phyloP scores from a whole-genome alignment of 2,888 invertebrate species.

The Nudaria mundana region DNA sequence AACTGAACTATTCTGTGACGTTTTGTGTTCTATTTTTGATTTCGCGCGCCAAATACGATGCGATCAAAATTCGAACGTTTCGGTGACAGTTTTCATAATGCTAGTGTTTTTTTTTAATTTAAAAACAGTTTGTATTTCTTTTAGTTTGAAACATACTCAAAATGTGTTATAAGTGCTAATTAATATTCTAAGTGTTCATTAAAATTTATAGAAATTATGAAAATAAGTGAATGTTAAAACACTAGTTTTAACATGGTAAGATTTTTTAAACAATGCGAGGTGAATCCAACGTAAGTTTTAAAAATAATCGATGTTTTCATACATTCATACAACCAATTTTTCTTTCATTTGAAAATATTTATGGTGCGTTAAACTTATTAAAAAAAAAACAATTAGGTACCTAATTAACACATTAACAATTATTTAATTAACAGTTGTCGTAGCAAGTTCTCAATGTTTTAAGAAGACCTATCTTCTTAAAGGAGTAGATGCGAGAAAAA shows the following conservation, averaged over 20 bases:
- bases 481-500: too few relatives aligned
- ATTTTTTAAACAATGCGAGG: constrained; percentile 31
- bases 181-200: background rate
- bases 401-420: too few relatives aligned
- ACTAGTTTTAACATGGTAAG: constrained; percentile 40
- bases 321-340: too few relatives aligned
- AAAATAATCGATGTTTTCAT: too few relatives aligned
- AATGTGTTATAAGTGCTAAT: constrained; percentile 30
- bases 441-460: too few relatives aligned
- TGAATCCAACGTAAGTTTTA: constrained; percentile 19
- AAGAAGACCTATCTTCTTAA: too few relatives aligned
- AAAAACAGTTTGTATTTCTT: constrained; percentile 20
- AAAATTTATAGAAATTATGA: background rate
- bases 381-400: too few relatives aligned
- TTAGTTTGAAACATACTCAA: constrained; percentile 16
- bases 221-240: constrained; percentile 2
- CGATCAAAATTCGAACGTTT: constrained; percentile 29
- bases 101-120: constrained; percentile 19
- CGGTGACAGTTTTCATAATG: constrained; percentile 20
- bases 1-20: constrained; percentile 48
- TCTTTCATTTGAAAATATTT: too few relatives aligned
- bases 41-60: constrained; percentile 51
- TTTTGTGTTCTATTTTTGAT: constrained; percentile 52
- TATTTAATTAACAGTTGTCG: too few relatives aligned
- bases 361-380: too few relatives aligned